Conservation (phyloP, 2,113 vertebrate species). For the Petroica traversi region DNA sequence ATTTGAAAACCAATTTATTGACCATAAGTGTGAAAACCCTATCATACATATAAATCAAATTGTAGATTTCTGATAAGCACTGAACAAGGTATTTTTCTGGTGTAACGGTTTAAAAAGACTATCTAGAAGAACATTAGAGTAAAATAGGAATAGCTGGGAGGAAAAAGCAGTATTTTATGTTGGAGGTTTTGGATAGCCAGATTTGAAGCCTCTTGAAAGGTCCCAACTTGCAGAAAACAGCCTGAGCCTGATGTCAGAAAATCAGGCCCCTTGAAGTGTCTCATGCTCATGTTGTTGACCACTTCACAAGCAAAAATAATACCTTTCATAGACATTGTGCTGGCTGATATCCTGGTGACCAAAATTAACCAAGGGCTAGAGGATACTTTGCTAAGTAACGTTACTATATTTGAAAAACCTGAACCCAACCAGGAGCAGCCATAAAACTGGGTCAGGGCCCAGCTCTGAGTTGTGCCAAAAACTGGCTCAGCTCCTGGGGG, state of each 20-base stretch:
- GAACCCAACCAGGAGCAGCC: background rate
- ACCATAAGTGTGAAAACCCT: background rate
- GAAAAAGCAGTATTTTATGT: background rate
- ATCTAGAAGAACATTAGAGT: background rate
- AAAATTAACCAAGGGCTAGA: background rate
- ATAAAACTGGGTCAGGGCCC: background rate
- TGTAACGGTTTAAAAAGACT: background rate
- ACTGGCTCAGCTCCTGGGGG: background rate
- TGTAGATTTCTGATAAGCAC: background rate
- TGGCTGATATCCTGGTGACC: background rate
- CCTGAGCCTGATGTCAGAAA: background rate
- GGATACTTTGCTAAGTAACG: background rate
- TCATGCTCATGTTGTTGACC: background rate
- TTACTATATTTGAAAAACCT: background rate
- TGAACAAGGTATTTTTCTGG: background rate
- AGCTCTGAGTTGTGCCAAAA: background rate
- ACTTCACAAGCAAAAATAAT: background rate
- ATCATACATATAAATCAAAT: background rate
- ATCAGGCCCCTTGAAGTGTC: background rate
- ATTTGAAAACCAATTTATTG: background rate
- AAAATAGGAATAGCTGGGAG: background rate
- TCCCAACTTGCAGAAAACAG: background rate
- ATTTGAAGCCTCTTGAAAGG: background rate
- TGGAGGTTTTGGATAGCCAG: background rate
- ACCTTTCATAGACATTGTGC: fast-evolving